A percentile compares a stretch with the other conserved stretches of the same genome.
phyloP scores from a whole-genome alignment of 2,113 vertebrate genomes.

The Pterocles gutturalis region DNA sequence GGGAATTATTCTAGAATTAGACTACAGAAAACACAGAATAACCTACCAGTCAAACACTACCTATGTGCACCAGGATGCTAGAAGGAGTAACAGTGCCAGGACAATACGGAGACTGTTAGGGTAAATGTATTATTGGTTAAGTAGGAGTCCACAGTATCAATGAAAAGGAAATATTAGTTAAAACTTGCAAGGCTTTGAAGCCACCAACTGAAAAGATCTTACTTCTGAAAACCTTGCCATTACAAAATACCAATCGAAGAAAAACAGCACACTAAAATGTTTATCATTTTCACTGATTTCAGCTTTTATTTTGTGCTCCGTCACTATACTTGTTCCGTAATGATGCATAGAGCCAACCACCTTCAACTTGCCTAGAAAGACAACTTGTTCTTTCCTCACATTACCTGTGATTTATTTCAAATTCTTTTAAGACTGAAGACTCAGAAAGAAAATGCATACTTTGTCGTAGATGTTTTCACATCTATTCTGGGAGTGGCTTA shows the following conservation, averaged over 20 bases:
- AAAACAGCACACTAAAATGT: background rate
- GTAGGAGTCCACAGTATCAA: background rate
- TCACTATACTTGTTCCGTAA: background rate
- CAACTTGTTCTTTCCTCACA: background rate
- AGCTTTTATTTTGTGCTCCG: background rate
- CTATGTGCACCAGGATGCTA: background rate
- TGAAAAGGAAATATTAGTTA: background rate
- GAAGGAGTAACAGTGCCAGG: background rate
- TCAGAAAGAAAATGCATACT: background rate
- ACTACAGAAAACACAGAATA: background rate
- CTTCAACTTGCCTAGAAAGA: background rate
- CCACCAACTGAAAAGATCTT: background rate
- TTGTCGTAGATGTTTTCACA: background rate
- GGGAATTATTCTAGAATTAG: background rate
- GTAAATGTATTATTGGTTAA: background rate
- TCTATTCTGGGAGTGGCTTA: background rate
- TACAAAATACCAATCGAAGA: background rate
- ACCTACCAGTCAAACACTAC: background rate
- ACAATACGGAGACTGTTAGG: background rate
- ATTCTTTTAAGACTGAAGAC: background rate
- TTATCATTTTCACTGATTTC: background rate
- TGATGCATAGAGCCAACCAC: background rate
- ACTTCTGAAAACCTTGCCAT: background rate
- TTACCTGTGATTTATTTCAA: background rate
- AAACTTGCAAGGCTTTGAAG: background rate